phyloP scores from a whole-genome alignment of 2,888 invertebrate species.

The Laothoe populi region DNA sequence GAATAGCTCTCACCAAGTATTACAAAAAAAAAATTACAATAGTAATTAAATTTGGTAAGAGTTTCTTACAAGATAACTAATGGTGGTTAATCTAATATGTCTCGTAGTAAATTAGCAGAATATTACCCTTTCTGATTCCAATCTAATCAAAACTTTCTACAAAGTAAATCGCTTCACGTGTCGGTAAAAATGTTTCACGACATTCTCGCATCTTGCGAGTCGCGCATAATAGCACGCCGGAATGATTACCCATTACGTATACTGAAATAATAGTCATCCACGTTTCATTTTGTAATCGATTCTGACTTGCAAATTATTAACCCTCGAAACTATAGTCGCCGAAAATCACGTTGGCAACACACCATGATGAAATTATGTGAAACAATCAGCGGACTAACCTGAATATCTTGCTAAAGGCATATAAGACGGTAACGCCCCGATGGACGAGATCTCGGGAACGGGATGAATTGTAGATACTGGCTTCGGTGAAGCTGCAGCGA shows the following conservation, averaged over 20 bases:
- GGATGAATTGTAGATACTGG: constrained; percentile 81
- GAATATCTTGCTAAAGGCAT: constrained; percentile 98
- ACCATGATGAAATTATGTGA: constrained; percentile 10
- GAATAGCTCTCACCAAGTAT: too few species aligned
- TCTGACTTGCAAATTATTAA: background rate
- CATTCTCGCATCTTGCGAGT: constrained; percentile 10
- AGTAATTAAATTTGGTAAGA: too few species aligned
- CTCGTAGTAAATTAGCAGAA: too few species aligned
- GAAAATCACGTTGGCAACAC: constrained; percentile 7
- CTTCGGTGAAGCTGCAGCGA: constrained; percentile 68
- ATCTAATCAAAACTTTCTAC: too few species aligned
- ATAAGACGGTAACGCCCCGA: constrained; percentile 96
- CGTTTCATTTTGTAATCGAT: constrained; percentile 5
- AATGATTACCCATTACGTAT: background rate
- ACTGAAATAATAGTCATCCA: too few species aligned
- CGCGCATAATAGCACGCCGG: too few species aligned
- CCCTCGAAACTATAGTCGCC: background rate
- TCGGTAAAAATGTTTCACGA: constrained; percentile 1
- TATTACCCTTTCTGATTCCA: too few species aligned
- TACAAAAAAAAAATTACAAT: too few species aligned
- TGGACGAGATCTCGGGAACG: constrained; percentile 88
- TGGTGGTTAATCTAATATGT: too few species aligned
- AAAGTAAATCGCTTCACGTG: too few species aligned
- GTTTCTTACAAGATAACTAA: too few species aligned
- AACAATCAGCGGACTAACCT: constrained; percentile 86